These are phyloP conservation scores for Drepana arcuata DNA, from an alignment of 1,140 invertebrate species.

Conservation along the genomic window DNA sequence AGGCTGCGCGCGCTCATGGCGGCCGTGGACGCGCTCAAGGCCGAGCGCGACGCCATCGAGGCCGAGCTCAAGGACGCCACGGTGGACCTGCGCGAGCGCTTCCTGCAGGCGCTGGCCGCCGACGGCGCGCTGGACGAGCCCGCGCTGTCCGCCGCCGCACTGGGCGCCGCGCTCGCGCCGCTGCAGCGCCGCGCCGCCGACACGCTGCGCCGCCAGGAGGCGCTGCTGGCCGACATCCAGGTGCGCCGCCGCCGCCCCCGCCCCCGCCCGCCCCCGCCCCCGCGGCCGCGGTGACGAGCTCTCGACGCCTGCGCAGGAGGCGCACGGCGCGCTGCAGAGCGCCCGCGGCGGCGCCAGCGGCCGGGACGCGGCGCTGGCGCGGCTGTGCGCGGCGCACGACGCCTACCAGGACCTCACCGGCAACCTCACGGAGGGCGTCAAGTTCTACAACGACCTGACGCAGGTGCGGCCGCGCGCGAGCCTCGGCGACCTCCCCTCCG, in stretches of 20 bases:
- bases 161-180: conserved; percentile 88
- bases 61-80: conserved; percentile 16
- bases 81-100: conserved; percentile 50
- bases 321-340: conserved; percentile 81
- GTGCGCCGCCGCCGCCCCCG: conserved; percentile 78
- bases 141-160: conserved; percentile 80
- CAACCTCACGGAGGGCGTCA: conserved; percentile 95
- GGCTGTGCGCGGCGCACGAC: conserved; percentile 91
- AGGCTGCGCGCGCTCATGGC: conserved; percentile 74
- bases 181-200: conserved; percentile 84
- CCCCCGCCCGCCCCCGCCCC: conserved; percentile 80
- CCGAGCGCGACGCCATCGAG: conserved; percentile 17
- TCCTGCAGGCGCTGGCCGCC: conserved; percentile 83
- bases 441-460: conserved; percentile 99
- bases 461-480: conserved; percentile 52
- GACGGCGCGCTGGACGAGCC: conserved; percentile 74
- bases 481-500: conserved; percentile 1
- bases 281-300: conserved; percentile 81
- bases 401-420: conserved; percentile 91
- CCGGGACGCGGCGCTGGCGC: conserved; percentile 93
- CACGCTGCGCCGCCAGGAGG: conserved; percentile 89
- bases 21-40: conserved; percentile 14
- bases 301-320: conserved; percentile 88
- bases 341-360: conserved; percentile 94
- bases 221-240: conserved; percentile 46